Evolutionary conservation across 2,113 vertebrate genomes (phyloP).

Genomic region (Psittacula cyanocephala): DNA sequence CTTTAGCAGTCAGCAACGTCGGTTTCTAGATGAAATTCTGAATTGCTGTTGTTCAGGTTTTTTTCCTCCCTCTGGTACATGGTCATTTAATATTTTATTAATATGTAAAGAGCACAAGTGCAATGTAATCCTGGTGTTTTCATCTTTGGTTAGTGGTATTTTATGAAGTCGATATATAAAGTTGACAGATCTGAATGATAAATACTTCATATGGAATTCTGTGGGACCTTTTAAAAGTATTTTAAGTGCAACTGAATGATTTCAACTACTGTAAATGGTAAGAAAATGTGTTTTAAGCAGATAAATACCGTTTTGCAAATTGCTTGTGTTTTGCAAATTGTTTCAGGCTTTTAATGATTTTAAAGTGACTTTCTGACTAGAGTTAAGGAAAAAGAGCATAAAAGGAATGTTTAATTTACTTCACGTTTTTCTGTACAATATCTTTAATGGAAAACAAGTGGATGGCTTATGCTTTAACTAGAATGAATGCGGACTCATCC

Average conservation of each 20-base stretch:
- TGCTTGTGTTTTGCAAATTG: neutral
- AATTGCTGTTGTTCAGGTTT: neutral
- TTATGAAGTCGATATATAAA: neutral
- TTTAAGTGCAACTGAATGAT: neutral
- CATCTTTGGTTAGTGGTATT: neutral
- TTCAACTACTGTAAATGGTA: neutral
- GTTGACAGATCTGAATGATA: neutral
- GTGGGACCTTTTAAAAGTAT: neutral
- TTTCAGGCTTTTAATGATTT: constrained; percentile 1
- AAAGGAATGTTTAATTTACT: constrained; percentile 22
- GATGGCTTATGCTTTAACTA: constrained; percentile 9
- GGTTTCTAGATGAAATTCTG: neutral
- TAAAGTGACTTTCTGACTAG: neutral
- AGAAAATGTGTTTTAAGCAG: neutral
- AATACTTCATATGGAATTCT: neutral
- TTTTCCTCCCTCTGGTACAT: neutral
- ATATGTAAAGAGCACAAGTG: constrained; percentile 9
- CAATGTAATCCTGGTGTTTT: constrained; percentile 47
- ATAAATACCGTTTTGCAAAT: neutral
- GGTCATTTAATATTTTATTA: neutral
- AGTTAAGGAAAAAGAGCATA: constrained; percentile 13
- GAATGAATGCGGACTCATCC: too few relatives aligned
- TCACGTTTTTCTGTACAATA: constrained; percentile 19
- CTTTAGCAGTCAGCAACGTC: neutral
- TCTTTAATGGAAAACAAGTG: constrained; percentile 51